phyloP scores from a whole-genome alignment of 2,113 vertebrate genomes.

The Tetraodon nigroviridis region DNA sequence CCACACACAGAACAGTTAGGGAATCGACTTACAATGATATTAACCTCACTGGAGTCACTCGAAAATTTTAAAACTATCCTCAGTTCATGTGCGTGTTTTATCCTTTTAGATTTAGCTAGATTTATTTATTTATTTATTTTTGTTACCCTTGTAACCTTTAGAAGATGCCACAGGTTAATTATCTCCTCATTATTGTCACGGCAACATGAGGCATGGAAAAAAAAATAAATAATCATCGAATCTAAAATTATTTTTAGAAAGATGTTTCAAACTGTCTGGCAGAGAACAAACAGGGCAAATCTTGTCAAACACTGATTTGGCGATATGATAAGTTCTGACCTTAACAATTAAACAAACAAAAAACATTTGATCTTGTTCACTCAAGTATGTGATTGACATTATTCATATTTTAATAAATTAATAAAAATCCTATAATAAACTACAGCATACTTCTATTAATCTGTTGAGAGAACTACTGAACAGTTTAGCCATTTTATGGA shows the following conservation, averaged over 20 bases:
- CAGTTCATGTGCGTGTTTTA: constrained; percentile 11
- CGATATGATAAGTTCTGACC: constrained; percentile 5
- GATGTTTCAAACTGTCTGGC: not conserved
- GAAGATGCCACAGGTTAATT: constrained; percentile 58
- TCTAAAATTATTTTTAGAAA: constrained; percentile 8
- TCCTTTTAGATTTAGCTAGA: constrained; percentile 21
- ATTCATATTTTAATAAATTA: not conserved
- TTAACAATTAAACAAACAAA: not conserved
- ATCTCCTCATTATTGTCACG: constrained; percentile 33
- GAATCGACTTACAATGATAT: constrained; percentile 25
- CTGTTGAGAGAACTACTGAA: not conserved
- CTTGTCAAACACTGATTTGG: constrained; percentile 20
- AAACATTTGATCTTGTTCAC: not conserved
- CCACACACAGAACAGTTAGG: constrained; percentile 11
- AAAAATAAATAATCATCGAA: too few species aligned
- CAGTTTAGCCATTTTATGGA: too few species aligned
- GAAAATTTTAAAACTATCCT: constrained; percentile 6
- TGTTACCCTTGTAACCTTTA: constrained; percentile 20
- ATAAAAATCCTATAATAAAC: not conserved
- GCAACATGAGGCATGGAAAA: constrained; percentile 47
- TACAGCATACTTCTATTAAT: not conserved
- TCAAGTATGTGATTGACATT: not conserved
- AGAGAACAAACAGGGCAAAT: constrained; percentile 9
- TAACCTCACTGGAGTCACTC: constrained; percentile 3
- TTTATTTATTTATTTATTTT: constrained; percentile 13